These are phyloP conservation scores for Hycleus cichorii DNA, from an alignment of 1,140 invertebrate genomes.

Conservation along the genomic window DNA sequence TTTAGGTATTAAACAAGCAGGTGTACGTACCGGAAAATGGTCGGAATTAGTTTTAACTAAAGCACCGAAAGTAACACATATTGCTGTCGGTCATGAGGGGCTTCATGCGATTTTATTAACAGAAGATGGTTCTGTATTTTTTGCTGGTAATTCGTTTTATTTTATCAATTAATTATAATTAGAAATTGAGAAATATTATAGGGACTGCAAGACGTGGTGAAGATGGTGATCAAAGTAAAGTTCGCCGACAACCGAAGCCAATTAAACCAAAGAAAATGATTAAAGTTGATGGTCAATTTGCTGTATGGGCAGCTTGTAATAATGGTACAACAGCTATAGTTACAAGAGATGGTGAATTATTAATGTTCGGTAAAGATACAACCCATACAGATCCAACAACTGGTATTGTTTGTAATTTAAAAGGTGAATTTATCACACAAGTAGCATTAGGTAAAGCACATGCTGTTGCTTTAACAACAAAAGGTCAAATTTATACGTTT, in stretches of 20 bases:
- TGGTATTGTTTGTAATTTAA: conserved; percentile 64
- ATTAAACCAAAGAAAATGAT: conserved; percentile 88
- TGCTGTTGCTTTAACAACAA: conserved; percentile 76
- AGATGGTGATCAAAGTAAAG: conserved; percentile 84
- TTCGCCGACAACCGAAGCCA: conserved; percentile 79
- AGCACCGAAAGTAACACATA: conserved; percentile 65
- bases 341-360: conserved; percentile 77
- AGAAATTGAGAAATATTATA: conserved; percentile 20
- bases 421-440: conserved; percentile 72
- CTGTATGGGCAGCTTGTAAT: conserved; percentile 82
- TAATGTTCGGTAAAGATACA: conserved; percentile 94
- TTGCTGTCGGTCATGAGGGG: conserved; percentile 88
- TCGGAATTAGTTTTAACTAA: conserved; percentile 68
- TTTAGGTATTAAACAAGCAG: conserved; percentile 62
- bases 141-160: conserved; percentile 49
- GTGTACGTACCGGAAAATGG: conserved; percentile 58
- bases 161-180: background rate
- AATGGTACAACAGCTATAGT: conserved; percentile 91
- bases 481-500: conserved; percentile 90
- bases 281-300: conserved; percentile 78
- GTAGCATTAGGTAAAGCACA: conserved; percentile 94
- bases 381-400: conserved; percentile 73
- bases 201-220: conserved; percentile 88
- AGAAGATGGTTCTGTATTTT: conserved; percentile 83
- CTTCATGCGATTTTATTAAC: conserved; percentile 80